Conservation (phyloP, 2,888 invertebrate species). For the Leucophenga montana region DNA sequence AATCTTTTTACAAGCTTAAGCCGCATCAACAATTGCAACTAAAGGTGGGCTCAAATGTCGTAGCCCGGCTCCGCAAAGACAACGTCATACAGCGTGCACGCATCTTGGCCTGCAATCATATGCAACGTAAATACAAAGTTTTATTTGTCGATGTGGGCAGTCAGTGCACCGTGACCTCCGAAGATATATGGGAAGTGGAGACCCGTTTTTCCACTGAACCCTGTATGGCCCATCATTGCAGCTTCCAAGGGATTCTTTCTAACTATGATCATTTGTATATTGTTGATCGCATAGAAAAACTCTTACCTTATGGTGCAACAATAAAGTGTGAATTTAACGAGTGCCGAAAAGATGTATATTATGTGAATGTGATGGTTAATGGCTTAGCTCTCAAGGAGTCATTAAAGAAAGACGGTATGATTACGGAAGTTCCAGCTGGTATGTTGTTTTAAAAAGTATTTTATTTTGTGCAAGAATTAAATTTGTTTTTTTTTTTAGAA, state of each 20-base stretch:
- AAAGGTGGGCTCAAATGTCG: conserved; percentile 78
- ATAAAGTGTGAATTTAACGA: conserved; percentile 67
- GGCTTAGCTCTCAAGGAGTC: conserved; percentile 64
- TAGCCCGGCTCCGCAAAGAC: conserved; percentile 83
- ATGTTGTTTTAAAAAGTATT: neutral
- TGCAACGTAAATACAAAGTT: conserved; percentile 78
- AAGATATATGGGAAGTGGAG: conserved; percentile 82
- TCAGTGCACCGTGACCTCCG: conserved; percentile 77
- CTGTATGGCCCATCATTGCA: conserved; percentile 81
- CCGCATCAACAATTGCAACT: conserved; percentile 66
- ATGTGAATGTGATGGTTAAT: conserved; percentile 68
- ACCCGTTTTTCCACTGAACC: conserved; percentile 79
- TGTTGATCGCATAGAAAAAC: conserved; percentile 70
- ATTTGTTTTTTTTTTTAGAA: conserved; percentile 49
- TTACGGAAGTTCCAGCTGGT: conserved; percentile 62
- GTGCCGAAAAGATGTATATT: conserved; percentile 57
- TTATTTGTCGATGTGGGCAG: conserved; percentile 86
- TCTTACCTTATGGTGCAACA: conserved; percentile 64
- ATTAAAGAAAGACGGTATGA: conserved; percentile 61
- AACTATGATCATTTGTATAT: conserved; percentile 73
- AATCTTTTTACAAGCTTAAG: conserved; percentile 77
- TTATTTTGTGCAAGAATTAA: neutral
- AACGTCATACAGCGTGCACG: conserved; percentile 82
- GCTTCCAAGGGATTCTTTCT: conserved; percentile 78
- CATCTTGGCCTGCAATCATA: conserved; percentile 76